Base-by-base conservation (phyloP, 2,797 vertebrate genomes). In the Ficedula albicollis region DNA sequence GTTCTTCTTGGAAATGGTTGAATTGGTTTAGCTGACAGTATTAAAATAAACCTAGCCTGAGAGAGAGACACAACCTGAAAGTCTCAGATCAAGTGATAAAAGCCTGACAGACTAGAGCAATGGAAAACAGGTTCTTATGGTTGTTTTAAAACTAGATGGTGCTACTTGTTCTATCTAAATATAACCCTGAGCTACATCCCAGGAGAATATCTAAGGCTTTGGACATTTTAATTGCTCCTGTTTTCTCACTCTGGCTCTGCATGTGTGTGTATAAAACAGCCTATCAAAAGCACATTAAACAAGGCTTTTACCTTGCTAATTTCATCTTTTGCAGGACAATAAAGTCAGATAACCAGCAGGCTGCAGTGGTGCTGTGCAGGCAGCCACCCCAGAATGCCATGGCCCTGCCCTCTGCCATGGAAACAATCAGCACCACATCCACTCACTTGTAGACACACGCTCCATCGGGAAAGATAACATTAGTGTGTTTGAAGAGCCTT, bases 51-150 rank as follows among this genome's bases (percentile, higher is more conserved):
- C 94, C 73, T 92, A 91, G 79, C 83, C 63, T 60, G 69, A 83
- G 79, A 93, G 77, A 88, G 75, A 91, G 1, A 92, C 48, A 80
- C 69, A 94, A 96, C 93, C 95, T 96, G 89, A 96, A 96, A 95
- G 91, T 96, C 91, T 94, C 89, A 91, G 96, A 96, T 95, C 41
- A 79, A 95, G 67, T 60, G 91, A 94, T 94, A 96, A 96, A 95
- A 97, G 89, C 89, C 77, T 92, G 73, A 96, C 94, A 88, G 82
- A 86, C 73, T 67, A 62, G 55, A 88, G 82, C 66, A 86, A 73
- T 55, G 41, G 85, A 91, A 93, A 96, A 93, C 89, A 91, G 89
- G 92, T 92, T 94, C 82, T 80, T 78, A 69, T 25, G 73, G 78
- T 18, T 77, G 87, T 92, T 94, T 87, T 74, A 91, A 75, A 95